Conservation (phyloP, 2,888 invertebrate species). For the Archips xylosteana region DNA sequence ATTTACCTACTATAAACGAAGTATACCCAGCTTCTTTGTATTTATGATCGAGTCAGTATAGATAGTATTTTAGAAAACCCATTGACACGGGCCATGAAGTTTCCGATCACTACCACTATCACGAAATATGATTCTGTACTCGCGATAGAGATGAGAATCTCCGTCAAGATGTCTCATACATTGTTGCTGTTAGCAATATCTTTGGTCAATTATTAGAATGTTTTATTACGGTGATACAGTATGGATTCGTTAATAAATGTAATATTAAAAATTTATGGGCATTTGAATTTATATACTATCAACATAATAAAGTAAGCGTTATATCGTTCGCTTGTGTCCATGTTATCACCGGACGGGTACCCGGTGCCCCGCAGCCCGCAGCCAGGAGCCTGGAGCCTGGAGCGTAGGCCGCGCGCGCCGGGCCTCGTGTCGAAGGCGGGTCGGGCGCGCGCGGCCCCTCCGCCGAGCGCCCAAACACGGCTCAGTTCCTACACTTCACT, state of each 20-base stretch:
- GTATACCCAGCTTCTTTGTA: constrained; percentile 69
- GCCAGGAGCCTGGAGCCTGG: not conserved
- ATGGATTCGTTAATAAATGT: constrained; percentile 72
- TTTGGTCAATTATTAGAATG: constrained; percentile 85
- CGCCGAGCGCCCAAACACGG: constrained; percentile 29
- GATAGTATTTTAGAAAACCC: constrained; percentile 56
- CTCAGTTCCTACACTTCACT: constrained; percentile 69
- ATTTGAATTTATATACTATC: constrained; percentile 66
- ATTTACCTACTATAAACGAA: constrained; percentile 60
- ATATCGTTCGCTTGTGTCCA: constrained; percentile 21
- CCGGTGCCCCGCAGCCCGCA: not conserved
- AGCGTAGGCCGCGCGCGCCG: not conserved
- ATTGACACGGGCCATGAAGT: constrained; percentile 51
- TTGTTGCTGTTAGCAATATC: constrained; percentile 80
- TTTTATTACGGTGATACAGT: constrained; percentile 73
- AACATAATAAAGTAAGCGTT: constrained; percentile 44
- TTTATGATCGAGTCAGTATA: constrained; percentile 62
- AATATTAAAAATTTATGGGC: constrained; percentile 61
- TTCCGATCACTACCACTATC: constrained; percentile 8
- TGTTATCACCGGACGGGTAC: not conserved
- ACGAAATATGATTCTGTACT: not conserved
- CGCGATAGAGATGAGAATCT: constrained; percentile 66
- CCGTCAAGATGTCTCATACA: constrained; percentile 76
- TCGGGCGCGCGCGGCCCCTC: not conserved
- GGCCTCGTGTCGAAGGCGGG: not conserved